Evolutionary conservation across 2,113 vertebrate species (phyloP).

Genomic region (Poicephalus meyeri): DNA sequence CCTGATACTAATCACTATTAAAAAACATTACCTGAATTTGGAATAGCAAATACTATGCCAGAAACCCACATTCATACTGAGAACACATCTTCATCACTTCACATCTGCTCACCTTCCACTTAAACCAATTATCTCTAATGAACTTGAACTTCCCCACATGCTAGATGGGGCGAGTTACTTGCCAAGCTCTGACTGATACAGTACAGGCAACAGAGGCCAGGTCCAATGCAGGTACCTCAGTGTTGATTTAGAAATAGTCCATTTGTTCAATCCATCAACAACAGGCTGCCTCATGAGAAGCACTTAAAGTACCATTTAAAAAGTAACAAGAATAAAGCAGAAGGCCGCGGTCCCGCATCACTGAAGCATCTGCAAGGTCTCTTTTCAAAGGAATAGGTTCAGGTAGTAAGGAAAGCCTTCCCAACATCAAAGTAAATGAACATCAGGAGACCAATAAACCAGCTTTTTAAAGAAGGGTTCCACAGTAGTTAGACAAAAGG

Average conservation of each 20-base stretch:
- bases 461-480: background rate
- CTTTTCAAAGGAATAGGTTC: background rate
- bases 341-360: background rate
- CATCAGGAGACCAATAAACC: background rate
- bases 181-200: background rate
- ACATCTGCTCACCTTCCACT: background rate
- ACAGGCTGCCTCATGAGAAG: background rate
- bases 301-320: background rate
- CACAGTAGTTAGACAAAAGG: background rate
- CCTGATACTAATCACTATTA: background rate
- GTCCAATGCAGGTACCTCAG: background rate
- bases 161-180: background rate
- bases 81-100: background rate
- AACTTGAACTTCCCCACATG: background rate
- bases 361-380: background rate
- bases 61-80: rapidly evolving
- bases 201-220: background rate
- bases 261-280: background rate
- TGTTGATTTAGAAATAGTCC: background rate
- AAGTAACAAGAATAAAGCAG: background rate
- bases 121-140: background rate
- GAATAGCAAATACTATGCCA: background rate
- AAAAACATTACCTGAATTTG: background rate
- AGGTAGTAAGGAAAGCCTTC: background rate
- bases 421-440: background rate